Conservation (phyloP, 2,888 invertebrate genomes). For the Salpingus planirostris region DNA sequence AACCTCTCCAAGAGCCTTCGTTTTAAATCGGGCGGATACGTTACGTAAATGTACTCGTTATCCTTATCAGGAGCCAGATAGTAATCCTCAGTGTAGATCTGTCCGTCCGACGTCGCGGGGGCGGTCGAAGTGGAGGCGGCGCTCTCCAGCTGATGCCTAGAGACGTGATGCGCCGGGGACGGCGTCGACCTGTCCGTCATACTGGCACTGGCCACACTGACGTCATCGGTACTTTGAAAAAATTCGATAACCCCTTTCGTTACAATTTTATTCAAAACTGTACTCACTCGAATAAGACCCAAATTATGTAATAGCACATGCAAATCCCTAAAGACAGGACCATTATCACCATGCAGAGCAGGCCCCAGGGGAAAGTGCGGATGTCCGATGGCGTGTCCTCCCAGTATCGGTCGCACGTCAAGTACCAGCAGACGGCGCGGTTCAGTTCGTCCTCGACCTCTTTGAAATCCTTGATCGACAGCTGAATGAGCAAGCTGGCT, state of each 20-base stretch:
- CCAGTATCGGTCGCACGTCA: slow-evolving; percentile 89
- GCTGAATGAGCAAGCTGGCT: slow-evolving; percentile 67
- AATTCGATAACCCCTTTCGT: no score
- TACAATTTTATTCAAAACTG: background rate
- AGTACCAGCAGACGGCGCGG: slow-evolving; percentile 83
- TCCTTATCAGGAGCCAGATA: slow-evolving; percentile 44
- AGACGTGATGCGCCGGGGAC: slow-evolving; percentile 52
- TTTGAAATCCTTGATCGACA: slow-evolving; percentile 74
- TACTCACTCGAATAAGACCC: slow-evolving; percentile 87
- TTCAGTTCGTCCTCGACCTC: slow-evolving; percentile 86
- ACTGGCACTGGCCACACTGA: slow-evolving; percentile 58
- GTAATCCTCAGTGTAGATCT: slow-evolving; percentile 42
- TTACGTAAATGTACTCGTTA: slow-evolving; percentile 78
- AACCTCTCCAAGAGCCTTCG: slow-evolving; percentile 75
- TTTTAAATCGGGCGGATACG: slow-evolving; percentile 80
- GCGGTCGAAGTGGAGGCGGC: no score
- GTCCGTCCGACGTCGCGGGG: slow-evolving; percentile 29
- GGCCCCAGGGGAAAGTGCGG: slow-evolving; percentile 74
- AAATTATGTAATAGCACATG: slow-evolving; percentile 86
- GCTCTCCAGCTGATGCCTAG: slow-evolving; percentile 41
- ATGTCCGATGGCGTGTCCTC: slow-evolving; percentile 69
- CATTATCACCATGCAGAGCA: slow-evolving; percentile 66
- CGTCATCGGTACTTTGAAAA: slow-evolving; percentile 65
- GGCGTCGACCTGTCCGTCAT: slow-evolving; percentile 60
- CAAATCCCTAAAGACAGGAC: slow-evolving; percentile 75